Conservation (phyloP, 2,888 invertebrate species). For the Boloria euphrosyne region DNA sequence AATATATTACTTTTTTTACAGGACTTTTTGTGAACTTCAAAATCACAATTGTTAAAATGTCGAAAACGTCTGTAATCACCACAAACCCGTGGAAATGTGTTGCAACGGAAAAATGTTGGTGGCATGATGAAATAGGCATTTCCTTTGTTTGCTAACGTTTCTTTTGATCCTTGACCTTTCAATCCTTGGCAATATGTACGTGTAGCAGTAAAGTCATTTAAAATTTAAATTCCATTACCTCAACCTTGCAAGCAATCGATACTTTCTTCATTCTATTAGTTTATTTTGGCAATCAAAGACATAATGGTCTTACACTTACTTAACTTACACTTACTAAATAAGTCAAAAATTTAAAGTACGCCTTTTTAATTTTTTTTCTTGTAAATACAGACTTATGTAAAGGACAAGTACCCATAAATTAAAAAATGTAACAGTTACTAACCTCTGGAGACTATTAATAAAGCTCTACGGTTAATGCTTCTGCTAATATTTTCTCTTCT, state of each 20-base stretch:
- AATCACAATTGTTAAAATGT: too few species aligned
- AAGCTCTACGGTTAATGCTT: not conserved
- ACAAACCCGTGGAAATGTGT: too few species aligned
- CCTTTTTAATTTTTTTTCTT: too few species aligned
- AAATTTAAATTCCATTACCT: constrained; percentile 9
- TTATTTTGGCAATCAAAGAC: too few species aligned
- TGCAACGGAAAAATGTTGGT: not conserved
- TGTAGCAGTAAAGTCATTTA: not conserved
- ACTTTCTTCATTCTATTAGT: not conserved
- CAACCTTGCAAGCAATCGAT: not conserved
- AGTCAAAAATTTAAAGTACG: too few species aligned
- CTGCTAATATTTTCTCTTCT: constrained; percentile 22
- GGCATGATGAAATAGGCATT: constrained; percentile 12
- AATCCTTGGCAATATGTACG: constrained; percentile 5
- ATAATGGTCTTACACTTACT: too few species aligned
- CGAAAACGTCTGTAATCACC: too few species aligned
- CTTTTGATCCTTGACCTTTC: constrained; percentile 23
- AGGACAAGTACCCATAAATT: not conserved
- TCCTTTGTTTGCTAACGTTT: constrained; percentile 21
- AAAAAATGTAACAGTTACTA: not conserved
- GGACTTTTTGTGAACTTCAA: too few species aligned
- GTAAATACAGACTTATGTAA: too few species aligned
- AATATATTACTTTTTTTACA: too few species aligned
- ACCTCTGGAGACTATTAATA: not conserved
- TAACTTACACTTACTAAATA: too few species aligned